Base-by-base conservation (phyloP, 1,140 invertebrate species). In the Latrodectus geometricus region DNA sequence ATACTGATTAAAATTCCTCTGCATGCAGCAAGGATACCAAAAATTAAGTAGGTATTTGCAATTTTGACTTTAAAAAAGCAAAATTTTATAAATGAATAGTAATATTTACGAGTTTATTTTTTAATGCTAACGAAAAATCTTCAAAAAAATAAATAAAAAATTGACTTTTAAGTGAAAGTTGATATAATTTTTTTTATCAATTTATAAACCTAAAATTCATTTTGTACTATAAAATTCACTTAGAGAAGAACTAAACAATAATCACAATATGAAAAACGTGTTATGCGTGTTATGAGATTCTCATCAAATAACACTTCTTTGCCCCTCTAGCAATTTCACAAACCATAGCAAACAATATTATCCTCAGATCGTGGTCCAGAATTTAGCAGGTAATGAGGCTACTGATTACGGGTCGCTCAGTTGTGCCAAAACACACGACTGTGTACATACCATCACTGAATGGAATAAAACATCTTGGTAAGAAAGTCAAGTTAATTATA, bases 361-460 rank as follows among this genome's bases (percentile, higher is more conserved):
- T 61, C 73, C 20, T 15, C n/a, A 52, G 49, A 74, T 74, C 74
- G 52, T 76, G 74, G 54, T 15, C 74, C 54, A 76, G 74, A 74
- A 74, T 74, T 50, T 9, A 52, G 14, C 8, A 14, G 15, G 21
- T 52, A 79, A 79, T 79, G 56, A 69, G 77, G 77, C 65, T 79
- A 69, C 74, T 56, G 52, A 76, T 76, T 76, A 35, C 77, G 77
- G 48, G 65, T 68, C 48, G 65, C 35, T 20, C 15, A 11, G 17
- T 49, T 66, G 65, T 48, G 61, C 17, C 35, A 79, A 66, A 35
- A 35, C 35, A 61, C 17, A 79, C 65, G 15, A 79, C 17, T 65
- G 15, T 52, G 17, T 68, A 17, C 12, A 35, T 35, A 68, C n/a
- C 61, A 49, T 49, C 56, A 68, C 61, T 35, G 48, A 79, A 14